phyloP scores from a whole-genome alignment of 2,888 invertebrate genomes.

The Thecocarcelia acutangulata region DNA sequence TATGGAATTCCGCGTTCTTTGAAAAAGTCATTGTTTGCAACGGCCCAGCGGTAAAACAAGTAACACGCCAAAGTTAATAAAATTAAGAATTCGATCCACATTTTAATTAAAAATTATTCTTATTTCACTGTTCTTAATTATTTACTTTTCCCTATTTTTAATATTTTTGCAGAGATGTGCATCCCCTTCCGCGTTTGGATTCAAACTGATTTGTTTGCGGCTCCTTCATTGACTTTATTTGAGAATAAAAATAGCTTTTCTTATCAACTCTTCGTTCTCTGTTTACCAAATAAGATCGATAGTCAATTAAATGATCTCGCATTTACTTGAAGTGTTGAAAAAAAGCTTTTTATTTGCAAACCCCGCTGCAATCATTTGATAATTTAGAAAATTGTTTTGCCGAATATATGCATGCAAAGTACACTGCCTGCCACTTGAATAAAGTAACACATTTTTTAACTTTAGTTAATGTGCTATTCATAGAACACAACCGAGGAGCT shows the following conservation, averaged over 20 bases:
- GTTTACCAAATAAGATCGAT: no score
- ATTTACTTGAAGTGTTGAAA: neutral
- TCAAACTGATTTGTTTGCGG: conserved; percentile 30
- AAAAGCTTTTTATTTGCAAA: neutral
- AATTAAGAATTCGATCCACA: conserved; percentile 73
- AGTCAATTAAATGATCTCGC: neutral
- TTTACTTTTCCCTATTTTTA: no score
- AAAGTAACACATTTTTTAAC: no score
- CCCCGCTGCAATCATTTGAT: no score
- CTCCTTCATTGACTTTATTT: conserved; percentile 40
- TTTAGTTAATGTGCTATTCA: no score
- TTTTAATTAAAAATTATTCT: conserved; percentile 49
- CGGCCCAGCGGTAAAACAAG: conserved; percentile 75
- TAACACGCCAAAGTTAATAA: conserved; percentile 66
- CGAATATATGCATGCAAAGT: no score
- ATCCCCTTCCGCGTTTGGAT: conserved; percentile 24
- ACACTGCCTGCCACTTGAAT: no score
- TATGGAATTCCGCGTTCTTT: conserved; percentile 73
- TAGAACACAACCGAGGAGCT: no score
- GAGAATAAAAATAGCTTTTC: conserved; percentile 37
- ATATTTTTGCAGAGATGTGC: conserved; percentile 17
- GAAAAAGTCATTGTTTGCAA: conserved; percentile 72
- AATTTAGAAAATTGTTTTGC: neutral
- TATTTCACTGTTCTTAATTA: neutral
- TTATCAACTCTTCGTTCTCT: conserved; percentile 22